phyloP scores from a whole-genome alignment of 1,140 invertebrate species.

The Popillia japonica region DNA sequence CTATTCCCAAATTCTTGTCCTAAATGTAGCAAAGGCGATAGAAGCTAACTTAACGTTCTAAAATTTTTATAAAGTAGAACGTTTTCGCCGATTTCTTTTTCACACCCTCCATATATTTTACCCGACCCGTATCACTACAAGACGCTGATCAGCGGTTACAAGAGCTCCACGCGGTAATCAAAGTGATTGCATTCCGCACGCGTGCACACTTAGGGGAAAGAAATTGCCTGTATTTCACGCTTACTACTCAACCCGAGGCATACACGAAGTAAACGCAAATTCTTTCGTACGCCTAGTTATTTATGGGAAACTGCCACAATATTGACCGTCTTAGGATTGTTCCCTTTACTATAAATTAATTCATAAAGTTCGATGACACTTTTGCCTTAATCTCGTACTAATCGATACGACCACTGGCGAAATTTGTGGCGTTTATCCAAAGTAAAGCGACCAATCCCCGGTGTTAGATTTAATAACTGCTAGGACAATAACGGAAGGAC shows the following conservation, averaged over 20 bases:
- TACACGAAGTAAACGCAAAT: neutral
- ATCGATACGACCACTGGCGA: neutral
- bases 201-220: neutral
- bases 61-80: neutral
- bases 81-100: neutral
- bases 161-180: neutral
- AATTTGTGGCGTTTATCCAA: conserved; percentile 10
- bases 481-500: neutral
- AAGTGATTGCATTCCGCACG: conserved; percentile 1
- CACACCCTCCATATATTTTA: neutral
- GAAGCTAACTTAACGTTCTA: too few relatives aligned
- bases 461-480: neutral
- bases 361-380: neutral
- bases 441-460: neutral
- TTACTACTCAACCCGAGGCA: neutral
- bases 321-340: too few relatives aligned
- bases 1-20: too few relatives aligned
- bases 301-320: too few relatives aligned
- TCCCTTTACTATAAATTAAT: too few relatives aligned
- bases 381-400: neutral
- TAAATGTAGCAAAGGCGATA: too few relatives aligned
- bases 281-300: too few relatives aligned
- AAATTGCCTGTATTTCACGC: conserved; percentile 4
- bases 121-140: neutral
- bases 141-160: neutral